Percentiles rank a stretch among this genome's conserved stretches.
Evolutionary conservation across 2,113 vertebrate genomes (phyloP).

Genomic region (Condylura cristata): DNA sequence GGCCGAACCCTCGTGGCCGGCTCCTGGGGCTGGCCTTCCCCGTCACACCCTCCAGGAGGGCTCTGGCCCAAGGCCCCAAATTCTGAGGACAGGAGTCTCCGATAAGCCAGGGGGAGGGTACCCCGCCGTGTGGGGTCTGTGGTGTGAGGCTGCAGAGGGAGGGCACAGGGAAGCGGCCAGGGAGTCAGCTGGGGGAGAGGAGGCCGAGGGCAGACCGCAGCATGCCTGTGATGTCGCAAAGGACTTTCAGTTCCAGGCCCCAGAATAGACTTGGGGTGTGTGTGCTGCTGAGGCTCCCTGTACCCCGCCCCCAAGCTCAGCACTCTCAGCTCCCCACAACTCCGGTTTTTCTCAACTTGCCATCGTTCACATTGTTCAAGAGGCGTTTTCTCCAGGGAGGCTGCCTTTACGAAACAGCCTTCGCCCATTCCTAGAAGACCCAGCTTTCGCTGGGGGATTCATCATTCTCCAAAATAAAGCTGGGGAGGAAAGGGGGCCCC

Average conservation of each 20-base stretch:
- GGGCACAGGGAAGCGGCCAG: background rate
- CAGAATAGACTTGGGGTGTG: conserved; percentile 64
- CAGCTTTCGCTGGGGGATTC: background rate
- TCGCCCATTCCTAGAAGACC: background rate
- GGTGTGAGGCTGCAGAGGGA: background rate
- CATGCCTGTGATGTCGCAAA: conserved; percentile 30
- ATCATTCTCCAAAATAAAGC: conserved; percentile 46
- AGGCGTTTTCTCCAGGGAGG: background rate
- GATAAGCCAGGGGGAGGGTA: background rate
- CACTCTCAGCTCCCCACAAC: background rate
- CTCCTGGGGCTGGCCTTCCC: background rate
- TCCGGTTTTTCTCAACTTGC: conserved; percentile 18
- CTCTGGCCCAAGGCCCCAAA: background rate
- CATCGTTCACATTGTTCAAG: background rate
- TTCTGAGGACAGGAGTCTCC: background rate
- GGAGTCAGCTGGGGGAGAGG: background rate
- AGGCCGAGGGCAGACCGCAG: conserved; percentile 39
- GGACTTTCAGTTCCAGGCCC: conserved; percentile 75
- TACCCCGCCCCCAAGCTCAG: background rate
- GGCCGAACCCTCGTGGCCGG: background rate
- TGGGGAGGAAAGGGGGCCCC: background rate
- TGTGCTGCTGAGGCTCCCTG: background rate
- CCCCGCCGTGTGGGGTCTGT: background rate
- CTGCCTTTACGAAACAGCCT: background rate
- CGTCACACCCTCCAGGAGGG: background rate